phyloP scores from a whole-genome alignment of 2,113 vertebrate genomes.

The Eudyptes chrysolophus region DNA sequence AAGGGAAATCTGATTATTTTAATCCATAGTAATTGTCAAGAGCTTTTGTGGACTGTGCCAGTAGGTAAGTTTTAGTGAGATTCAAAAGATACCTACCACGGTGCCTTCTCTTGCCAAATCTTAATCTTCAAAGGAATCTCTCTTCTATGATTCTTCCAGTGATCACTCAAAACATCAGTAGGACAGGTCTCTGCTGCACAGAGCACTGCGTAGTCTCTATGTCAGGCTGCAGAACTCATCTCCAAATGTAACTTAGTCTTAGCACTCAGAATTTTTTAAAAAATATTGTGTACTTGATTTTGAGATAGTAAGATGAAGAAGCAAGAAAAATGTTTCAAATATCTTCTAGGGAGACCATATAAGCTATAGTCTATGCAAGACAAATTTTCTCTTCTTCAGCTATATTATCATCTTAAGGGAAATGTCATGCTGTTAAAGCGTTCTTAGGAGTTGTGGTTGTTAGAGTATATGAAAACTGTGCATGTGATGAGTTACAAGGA shows the following conservation, averaged over 20 bases:
- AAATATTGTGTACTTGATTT: not conserved
- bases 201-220: rapidly evolving
- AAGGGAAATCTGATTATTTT: not conserved
- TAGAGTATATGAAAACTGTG: not conserved
- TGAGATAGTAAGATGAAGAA: not conserved
- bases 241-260: not conserved
- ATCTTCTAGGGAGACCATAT: not conserved
- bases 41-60: not conserved
- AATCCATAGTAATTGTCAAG: not conserved
- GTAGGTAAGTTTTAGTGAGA: not conserved
- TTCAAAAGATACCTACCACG: not conserved
- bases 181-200: not conserved
- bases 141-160: not conserved
- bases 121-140: not conserved
- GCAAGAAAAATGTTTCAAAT: not conserved
- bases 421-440: not conserved
- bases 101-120: not conserved
- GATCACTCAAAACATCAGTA: not conserved
- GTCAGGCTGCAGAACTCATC: not conserved
- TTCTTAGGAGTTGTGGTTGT: not conserved
- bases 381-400: not conserved
- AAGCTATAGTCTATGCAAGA: not conserved
- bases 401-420: not conserved
- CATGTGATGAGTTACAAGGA: not conserved
- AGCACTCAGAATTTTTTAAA: not conserved